phyloP scores from a whole-genome alignment of 2,888 invertebrate genomes.

The Calameuta idolon region DNA sequence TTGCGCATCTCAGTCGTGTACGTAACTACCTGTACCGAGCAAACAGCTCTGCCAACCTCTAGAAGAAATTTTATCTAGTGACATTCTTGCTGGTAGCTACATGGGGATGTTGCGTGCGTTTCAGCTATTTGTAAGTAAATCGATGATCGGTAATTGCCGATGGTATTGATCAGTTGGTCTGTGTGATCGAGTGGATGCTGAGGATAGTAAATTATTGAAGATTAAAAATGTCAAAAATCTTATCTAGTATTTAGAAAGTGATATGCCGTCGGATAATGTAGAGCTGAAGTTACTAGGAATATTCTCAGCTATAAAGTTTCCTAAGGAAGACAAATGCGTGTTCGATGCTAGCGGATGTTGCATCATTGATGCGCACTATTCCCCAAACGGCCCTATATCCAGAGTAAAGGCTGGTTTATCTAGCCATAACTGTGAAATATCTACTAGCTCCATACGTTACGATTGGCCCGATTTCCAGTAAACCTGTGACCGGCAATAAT shows the following conservation, averaged over 20 bases:
- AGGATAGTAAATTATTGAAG: neutral
- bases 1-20: neutral
- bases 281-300: constrained; percentile 45
- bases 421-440: constrained; percentile 63
- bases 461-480: constrained; percentile 1
- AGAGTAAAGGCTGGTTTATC: constrained; percentile 61
- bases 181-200: neutral
- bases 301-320: constrained; percentile 58
- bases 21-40: neutral
- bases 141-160: neutral
- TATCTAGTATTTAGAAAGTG: neutral
- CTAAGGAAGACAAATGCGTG: constrained; percentile 63
- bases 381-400: constrained; percentile 60
- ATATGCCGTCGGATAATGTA: constrained; percentile 30
- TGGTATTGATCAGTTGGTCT: neutral
- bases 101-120: neutral
- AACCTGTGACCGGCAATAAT: neutral
- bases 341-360: constrained; percentile 47
- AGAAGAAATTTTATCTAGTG: neutral
- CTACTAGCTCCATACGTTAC: neutral
- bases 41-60: neutral
- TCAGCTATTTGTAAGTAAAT: neutral
- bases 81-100: neutral
- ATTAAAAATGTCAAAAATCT: neutral
- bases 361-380: constrained; percentile 59